A percentile compares a stretch with the other conserved stretches of the same genome.
phyloP scores from a whole-genome alignment of 2,797 vertebrate genomes.

The Poeciliopsis gracilis region DNA sequence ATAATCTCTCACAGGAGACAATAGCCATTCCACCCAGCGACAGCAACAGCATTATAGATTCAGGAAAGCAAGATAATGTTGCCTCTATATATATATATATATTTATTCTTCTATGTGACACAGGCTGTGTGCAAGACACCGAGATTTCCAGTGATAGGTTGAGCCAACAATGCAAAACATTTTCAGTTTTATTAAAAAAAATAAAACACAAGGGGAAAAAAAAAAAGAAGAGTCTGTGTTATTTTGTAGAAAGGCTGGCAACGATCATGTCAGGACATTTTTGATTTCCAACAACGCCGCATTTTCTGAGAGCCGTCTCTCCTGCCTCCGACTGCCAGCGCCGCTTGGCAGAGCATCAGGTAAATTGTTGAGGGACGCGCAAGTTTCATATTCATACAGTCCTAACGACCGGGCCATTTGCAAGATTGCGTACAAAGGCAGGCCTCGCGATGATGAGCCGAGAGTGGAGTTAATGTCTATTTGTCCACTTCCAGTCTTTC shows the following conservation, averaged over 20 bases:
- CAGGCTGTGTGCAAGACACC: conserved; percentile 16
- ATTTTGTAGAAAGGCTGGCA: conserved; percentile 8
- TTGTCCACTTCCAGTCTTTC: conserved; percentile 7
- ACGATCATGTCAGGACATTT: neutral
- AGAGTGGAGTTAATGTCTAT: neutral
- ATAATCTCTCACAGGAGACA: conserved; percentile 22
- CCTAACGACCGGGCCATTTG: conserved; percentile 15
- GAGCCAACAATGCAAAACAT: conserved; percentile 5
- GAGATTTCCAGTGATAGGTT: conserved; percentile 6
- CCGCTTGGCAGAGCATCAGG: conserved; percentile 24
- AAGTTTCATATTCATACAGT: conserved; percentile 21
- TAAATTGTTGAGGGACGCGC: conserved; percentile 2
- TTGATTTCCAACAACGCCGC: conserved; percentile 5
- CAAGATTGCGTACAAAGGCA: neutral
- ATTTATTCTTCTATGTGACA: conserved; percentile 10
- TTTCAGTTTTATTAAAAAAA: neutral
- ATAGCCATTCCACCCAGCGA: conserved; percentile 27
- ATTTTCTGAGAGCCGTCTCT: conserved; percentile 8
- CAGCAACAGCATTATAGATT: conserved; percentile 13
- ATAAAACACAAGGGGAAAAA: too few species aligned
- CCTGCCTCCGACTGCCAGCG: conserved; percentile 1
- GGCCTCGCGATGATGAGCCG: neutral
- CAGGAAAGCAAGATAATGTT: conserved; percentile 19
- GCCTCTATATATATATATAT: conserved; percentile 1
- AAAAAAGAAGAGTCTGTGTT: neutral